These are phyloP conservation scores for Brachystomella parvula DNA, from an alignment of 1,140 invertebrate species.

Conservation along the genomic window DNA sequence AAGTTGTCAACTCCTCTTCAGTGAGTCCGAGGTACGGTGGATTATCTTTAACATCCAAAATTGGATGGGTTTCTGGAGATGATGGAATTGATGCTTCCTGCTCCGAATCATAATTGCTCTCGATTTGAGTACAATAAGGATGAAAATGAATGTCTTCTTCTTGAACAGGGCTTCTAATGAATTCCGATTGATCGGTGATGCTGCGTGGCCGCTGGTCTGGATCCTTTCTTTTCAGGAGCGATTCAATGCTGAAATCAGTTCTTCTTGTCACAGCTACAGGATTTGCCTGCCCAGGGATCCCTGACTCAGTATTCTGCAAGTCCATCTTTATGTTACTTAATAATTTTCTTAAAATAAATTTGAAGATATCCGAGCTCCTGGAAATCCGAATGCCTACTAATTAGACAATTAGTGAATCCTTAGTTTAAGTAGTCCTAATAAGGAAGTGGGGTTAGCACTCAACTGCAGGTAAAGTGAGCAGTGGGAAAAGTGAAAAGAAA, in stretches of 20 bases:
- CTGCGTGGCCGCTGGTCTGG: neutral
- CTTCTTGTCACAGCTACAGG: neutral
- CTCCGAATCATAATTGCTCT: neutral
- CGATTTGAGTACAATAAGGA: neutral
- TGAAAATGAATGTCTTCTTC: neutral
- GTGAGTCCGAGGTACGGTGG: neutral
- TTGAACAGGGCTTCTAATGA: neutral
- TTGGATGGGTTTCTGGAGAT: neutral
- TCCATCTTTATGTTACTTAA: neutral
- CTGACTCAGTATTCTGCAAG: neutral
- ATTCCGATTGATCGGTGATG: neutral
- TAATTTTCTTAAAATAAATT: neutral
- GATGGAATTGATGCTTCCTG: neutral
- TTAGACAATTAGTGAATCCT: neutral
- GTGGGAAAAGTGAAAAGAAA: too few species aligned
- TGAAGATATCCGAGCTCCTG: neutral
- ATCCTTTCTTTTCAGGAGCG: constrained; percentile 16
- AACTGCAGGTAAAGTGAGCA: too few species aligned
- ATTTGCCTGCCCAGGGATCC: neutral
- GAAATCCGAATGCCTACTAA: neutral
- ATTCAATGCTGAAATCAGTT: constrained; percentile 31
- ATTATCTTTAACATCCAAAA: neutral
- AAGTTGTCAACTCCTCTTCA: constrained; percentile 17
- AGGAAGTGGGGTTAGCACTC: too few species aligned
- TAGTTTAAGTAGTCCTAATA: too few species aligned